Percentiles rank a stretch among this genome's conserved stretches.
Evolutionary conservation across 2,113 vertebrate genomes (phyloP).

Genomic region (Haliaeetus leucogaster): DNA sequence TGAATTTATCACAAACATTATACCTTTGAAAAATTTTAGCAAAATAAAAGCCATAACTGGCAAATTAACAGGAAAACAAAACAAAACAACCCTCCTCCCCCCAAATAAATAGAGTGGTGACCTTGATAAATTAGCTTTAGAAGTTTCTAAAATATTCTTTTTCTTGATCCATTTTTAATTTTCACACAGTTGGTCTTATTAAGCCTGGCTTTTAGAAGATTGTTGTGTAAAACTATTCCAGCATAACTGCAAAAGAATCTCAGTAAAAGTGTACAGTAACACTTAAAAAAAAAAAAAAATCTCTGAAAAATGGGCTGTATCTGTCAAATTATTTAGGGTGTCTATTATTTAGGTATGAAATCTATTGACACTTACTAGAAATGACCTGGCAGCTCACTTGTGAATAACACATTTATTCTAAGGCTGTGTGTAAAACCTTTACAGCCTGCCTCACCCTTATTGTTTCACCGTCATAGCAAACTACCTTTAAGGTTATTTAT

Average conservation of each 20-base stretch:
- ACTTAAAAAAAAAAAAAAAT: background rate
- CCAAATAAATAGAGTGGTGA: background rate
- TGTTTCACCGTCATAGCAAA: background rate
- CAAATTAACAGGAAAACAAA: background rate
- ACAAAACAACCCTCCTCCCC: background rate
- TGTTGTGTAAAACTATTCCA: background rate
- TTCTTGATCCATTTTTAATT: background rate
- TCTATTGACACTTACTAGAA: background rate
- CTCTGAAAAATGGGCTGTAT: background rate
- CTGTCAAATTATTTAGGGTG: background rate
- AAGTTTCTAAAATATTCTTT: background rate
- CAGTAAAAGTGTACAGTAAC: background rate
- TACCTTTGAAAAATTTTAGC: background rate
- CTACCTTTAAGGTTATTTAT: background rate
- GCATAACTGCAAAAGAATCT: background rate
- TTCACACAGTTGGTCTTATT: background rate
- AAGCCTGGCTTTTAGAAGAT: background rate
- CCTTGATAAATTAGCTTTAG: background rate
- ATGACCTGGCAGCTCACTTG: background rate
- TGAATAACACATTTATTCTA: background rate
- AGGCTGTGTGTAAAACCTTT: background rate
- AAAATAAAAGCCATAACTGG: background rate
- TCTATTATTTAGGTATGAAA: background rate
- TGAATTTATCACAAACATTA: background rate
- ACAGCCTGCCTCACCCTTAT: background rate